Evolutionary conservation across 2,888 invertebrate genomes (phyloP).

Genomic region (Brachyptera putata): DNA sequence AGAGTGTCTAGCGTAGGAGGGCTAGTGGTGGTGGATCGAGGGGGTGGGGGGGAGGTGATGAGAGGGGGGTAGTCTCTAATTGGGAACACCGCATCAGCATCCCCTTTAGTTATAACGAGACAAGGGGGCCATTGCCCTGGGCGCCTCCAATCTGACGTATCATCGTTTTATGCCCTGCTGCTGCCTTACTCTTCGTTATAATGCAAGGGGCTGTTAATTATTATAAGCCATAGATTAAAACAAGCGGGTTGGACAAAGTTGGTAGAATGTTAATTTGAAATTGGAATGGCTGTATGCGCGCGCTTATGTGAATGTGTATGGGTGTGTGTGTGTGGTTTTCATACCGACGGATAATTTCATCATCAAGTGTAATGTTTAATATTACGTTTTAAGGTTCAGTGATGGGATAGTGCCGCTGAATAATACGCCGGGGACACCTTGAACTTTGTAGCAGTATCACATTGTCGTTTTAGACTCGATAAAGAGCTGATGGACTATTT

Average conservation of each 20-base stretch:
- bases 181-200: constrained; percentile 2
- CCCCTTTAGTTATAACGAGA: constrained; percentile 17
- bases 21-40: not conserved
- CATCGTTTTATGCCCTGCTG: constrained; percentile 17
- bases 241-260: constrained; percentile 6
- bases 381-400: not conserved
- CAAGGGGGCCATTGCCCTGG: constrained; percentile 17
- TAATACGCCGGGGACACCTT: not conserved
- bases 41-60: not conserved
- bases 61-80: constrained; percentile 12
- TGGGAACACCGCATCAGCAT: constrained; percentile 22
- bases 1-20: not conserved
- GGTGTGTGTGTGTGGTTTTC: not conserved
- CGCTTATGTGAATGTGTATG: not conserved
- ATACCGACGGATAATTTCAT: not conserved
- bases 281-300: constrained; percentile 5
- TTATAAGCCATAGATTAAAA: constrained; percentile 21
- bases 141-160: constrained; percentile 18
- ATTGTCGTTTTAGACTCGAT: constrained; percentile 7
- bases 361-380: not conserved
- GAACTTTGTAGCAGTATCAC: not conserved
- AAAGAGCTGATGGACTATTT: too few relatives aligned
- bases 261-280: constrained; percentile 10
- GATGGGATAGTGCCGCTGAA: not conserved
- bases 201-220: constrained; percentile 19